Evolutionary conservation across 2,797 vertebrate genomes (phyloP), one percentile per base, ranked within the genome.

Genomic region (Sebastes steindachneri): DNA sequence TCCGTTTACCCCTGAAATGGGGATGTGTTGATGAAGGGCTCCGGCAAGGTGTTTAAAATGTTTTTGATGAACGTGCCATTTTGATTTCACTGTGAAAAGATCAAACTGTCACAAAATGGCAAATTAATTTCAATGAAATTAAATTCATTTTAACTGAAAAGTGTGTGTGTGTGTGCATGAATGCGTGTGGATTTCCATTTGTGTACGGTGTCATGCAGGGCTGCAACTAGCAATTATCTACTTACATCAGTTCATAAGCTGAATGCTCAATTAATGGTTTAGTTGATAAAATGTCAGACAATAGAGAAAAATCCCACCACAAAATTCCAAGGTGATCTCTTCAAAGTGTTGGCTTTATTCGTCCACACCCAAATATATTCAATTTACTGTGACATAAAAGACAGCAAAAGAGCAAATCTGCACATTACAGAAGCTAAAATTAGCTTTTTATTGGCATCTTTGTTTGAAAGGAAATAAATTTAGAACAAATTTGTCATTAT

Each of bases 1-100:
- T 81, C 77, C 58, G 65, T 87, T 91, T 88, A 83, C 53, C 63
- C 6, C 48, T 23, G 51, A 78, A 79, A 78, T 4, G 8, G 15
- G 41, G 11, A 77, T 29, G 14, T 77, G 79, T 41, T 72, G 66
- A 78, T 75, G 58, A 77, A 59, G 33, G 31, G 48, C 64, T 83
- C 58, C 6, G 62, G 51, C 5, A 48, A 62, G 45, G 65, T 65
- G 48, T 54, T 82, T 26, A 21, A 75, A 78, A 31, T 26, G 9
- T 65, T 70, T 78, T 48, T 73, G 55, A 82, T 72, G 55, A 79
- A 59, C 0, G 3, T 66, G 77, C 33, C 51, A 75, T 81, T 89
- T 86, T 21, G 29, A 72, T 72, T 77, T 72, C 11, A 68, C 17
- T 7, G 51, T 31, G 74, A 76, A 80, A 88, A 73, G 48, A 75